Evolutionary conservation across 2,113 vertebrate species (phyloP).

Genomic region (Hippocampus comes): DNA sequence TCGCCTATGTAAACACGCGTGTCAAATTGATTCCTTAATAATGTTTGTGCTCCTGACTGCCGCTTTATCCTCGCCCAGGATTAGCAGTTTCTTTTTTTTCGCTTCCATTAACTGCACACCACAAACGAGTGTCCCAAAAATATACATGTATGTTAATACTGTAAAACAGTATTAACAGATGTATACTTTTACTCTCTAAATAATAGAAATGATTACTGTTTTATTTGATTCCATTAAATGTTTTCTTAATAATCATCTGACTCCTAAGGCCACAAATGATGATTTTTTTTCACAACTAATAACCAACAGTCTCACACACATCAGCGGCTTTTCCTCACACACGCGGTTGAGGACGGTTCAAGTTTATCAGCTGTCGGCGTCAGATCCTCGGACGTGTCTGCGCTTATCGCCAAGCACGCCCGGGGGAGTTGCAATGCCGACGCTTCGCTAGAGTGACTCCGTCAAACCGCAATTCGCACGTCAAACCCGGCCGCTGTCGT

Average conservation of each 20-base stretch:
- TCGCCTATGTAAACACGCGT: conserved; percentile 61
- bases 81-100: conserved; percentile 57
- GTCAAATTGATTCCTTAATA: conserved; percentile 71
- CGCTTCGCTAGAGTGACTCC: not conserved
- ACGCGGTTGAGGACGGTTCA: not conserved
- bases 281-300: too few relatives aligned
- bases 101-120: conserved; percentile 31
- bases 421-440: not conserved
- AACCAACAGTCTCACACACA: too few relatives aligned
- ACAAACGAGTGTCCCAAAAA: not conserved
- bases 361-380: not conserved
- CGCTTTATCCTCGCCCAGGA: conserved; percentile 59
- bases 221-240: too few relatives aligned
- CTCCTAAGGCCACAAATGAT: too few relatives aligned
- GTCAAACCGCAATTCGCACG: not conserved
- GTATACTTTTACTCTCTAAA: too few relatives aligned
- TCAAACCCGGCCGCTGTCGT: not conserved
- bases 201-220: too few relatives aligned
- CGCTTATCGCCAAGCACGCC: not conserved
- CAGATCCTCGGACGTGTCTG: not conserved
- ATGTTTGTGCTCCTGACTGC: conserved; percentile 61
- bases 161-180: too few relatives aligned
- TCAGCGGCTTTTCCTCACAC: not conserved
- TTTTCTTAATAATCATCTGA: too few relatives aligned
- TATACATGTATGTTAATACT: too few relatives aligned